These are phyloP conservation scores for Tyto alba DNA, from an alignment of 2,113 vertebrate species.

Conservation along the genomic window DNA sequence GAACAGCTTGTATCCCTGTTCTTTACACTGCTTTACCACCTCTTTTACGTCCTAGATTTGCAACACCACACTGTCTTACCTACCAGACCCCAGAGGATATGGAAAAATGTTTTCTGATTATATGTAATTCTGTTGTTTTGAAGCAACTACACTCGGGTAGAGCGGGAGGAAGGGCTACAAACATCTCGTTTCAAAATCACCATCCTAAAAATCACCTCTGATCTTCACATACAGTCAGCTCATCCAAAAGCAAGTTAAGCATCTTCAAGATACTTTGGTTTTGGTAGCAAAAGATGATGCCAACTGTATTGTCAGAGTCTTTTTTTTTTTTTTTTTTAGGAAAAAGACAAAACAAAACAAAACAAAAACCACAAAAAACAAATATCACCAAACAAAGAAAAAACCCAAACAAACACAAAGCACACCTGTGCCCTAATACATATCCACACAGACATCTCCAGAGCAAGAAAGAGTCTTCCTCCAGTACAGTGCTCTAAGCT, in stretches of 20 bases:
- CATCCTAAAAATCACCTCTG: not conserved
- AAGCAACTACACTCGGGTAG: not conserved
- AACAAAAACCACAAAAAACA: too few species aligned
- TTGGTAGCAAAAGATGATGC: not conserved
- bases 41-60: not conserved
- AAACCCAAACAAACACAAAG: not conserved
- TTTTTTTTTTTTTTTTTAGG: too few species aligned
- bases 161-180: not conserved
- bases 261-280: not conserved
- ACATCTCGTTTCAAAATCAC: not conserved
- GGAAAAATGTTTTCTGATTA: not conserved
- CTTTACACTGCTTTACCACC: not conserved
- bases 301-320: not conserved
- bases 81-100: not conserved
- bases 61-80: not conserved
- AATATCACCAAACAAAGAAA: not conserved
- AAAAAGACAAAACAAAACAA: too few species aligned
- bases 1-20: not conserved
- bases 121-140: not conserved
- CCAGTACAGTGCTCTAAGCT: not conserved
- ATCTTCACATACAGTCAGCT: not conserved
- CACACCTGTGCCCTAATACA: not conserved
- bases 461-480: not conserved
- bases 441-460: not conserved
- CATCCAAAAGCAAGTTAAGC: not conserved